A percentile compares a stretch with the other conserved stretches of the same genome.
These are phyloP conservation scores for Chrysolina americana DNA, from an alignment of 2,888 invertebrate genomes.

Conservation along the genomic window DNA sequence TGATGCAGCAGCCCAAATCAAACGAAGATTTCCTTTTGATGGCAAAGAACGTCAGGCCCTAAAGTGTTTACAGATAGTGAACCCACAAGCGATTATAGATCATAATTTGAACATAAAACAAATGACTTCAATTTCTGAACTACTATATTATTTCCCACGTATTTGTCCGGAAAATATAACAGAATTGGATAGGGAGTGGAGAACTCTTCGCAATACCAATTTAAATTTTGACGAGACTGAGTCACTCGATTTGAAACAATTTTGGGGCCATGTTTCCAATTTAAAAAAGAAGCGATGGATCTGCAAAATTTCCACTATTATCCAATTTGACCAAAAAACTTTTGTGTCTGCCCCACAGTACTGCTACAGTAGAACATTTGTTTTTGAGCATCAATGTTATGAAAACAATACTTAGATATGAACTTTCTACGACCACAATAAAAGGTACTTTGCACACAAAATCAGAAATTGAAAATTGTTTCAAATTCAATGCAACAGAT, in stretches of 20 bases:
- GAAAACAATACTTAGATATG: constrained; percentile 14
- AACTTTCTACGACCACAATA: constrained; percentile 19
- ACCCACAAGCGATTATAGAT: constrained; percentile 23
- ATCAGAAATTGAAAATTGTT: constrained; percentile 28
- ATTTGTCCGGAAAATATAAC: constrained; percentile 23
- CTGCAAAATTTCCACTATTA: constrained; percentile 28
- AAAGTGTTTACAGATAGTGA: constrained; percentile 37
- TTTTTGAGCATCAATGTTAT: constrained; percentile 13
- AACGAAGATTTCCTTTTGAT: constrained; percentile 27
- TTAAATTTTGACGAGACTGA: constrained; percentile 28
- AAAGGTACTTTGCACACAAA: constrained; percentile 19
- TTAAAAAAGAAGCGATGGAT: not conserved
- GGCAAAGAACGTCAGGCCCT: constrained; percentile 33
- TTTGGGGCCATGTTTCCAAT: not conserved
- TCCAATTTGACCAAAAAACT: constrained; percentile 17
- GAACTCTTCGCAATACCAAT: constrained; percentile 7
- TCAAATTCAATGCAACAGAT: constrained; percentile 13
- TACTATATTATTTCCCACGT: constrained; percentile 27
- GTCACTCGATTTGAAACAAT: not conserved
- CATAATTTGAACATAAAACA: constrained; percentile 13
- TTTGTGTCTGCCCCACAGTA: constrained; percentile 6
- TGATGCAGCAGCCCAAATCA: constrained; percentile 25
- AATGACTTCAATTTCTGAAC: constrained; percentile 29
- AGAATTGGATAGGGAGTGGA: constrained; percentile 1
- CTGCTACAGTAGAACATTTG: not conserved